Base-by-base conservation (phyloP, 2,888 invertebrate genomes). In the Tiliacea aurago region DNA sequence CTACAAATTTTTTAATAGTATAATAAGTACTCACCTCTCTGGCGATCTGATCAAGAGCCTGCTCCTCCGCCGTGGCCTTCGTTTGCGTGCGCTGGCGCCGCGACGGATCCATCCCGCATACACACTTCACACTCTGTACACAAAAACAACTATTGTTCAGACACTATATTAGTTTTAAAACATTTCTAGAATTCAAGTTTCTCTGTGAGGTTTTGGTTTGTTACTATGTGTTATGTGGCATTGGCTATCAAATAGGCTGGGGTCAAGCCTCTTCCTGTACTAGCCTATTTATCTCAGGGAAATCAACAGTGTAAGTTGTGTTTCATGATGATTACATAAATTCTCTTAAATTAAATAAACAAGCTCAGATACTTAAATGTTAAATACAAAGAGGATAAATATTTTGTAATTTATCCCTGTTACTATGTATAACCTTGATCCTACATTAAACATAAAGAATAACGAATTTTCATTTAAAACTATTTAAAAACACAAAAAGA, bases 11-110 rank as follows among this genome's bases (percentile, higher is more conserved):
- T 55, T 55, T 2, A 5, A 23, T 15, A 55, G 15, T 7, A 28
- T 55, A 55, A 28, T 55, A 55, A 55, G 15, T 56, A 63, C 94
- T 86, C 7, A 99, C 99, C 98, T 99, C 99, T 97, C 98, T 98
- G 69, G 99, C 99, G 87, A 99, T 99, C 96, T 99, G 98, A 96
- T 99, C 99, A 75, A 99, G 97, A 66, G 99, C 99, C 94, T 99
- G 99, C 96, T 99, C 99, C 96, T 99, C 99, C n/a, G 99, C 99
- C 68, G 98, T 98, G 90, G 99, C 98, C 95, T 99, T 98, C 85
- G 98, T 97, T 86, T 96, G 95, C 94, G 98, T 97, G 96, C 98
- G 97, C 96, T 98, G 97, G 96, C 98, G 97, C 95, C 98, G 97
- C 87, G 96, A 96, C 79, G 96, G 93, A 89, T 96, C 96, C 96